Evolutionary conservation across 1,140 invertebrate species (phyloP), one percentile per base, ranked within the genome.

Genomic region (Panagrolaimus sp.): DNA sequence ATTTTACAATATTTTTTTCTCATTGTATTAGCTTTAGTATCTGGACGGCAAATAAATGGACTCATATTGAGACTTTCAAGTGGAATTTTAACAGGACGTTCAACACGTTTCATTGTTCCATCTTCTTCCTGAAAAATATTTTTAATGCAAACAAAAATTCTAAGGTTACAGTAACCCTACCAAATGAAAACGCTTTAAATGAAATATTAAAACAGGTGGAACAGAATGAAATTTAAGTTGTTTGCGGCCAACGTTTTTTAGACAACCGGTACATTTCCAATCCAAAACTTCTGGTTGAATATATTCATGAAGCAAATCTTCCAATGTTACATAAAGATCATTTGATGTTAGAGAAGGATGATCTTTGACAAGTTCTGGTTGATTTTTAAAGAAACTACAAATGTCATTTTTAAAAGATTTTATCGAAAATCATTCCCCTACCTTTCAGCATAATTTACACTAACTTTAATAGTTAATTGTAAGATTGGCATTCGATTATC

Each of bases 101-200:
- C 42, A 93, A 84, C 82, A 93, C 93, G 67, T 88, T 90, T 48
- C 89, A 84, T 42, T 16, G 63, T 61, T 31, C 72, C 66, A 20
- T 70, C 66, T 27, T 76, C 63, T 9, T 72, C 45, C 72, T 73
- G 31, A 48, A 72, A 57, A 31, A n/a, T n/a, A n/a, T n/a, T 44
- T 38, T 38, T 38, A 38, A 68, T 14, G n/a, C 88, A 88, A 88
- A 85, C 78, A 83, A 57, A 16, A 79, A 68, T 31, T 27, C 63
- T 23, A 65, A 66, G 45, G 51, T 38, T 38, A 38, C 75, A 72
- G 31, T 38, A 38, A 4, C 65, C 73, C 86, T 87, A 87, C 90
- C 87, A 97, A 93, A 76, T 92, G 88, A 84, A 97, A 97, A 69
- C 93, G 87, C 82, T 97, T 97, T 51, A 97, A 87, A 85, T 98